Percentiles rank a stretch among this genome's conserved stretches.
Evolutionary conservation across 1,140 invertebrate species (phyloP).

Genomic region (Ericerus pela): DNA sequence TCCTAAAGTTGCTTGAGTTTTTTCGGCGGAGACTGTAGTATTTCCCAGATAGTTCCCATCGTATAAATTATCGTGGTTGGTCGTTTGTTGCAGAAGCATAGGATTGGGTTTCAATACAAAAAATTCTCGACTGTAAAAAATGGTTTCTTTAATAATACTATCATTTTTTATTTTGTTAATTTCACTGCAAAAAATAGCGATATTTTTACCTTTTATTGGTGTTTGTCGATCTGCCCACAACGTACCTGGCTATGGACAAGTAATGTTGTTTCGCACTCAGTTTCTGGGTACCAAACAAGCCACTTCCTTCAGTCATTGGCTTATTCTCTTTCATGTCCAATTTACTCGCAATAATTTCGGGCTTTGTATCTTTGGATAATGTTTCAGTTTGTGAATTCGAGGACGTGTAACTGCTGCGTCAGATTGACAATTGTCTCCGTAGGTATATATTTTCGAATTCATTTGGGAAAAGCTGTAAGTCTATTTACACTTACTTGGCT

Average conservation of each 20-base stretch:
- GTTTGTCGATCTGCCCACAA: constrained; percentile 43
- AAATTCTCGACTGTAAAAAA: background rate
- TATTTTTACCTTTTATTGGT: constrained; percentile 31
- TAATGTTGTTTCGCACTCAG: constrained; percentile 58
- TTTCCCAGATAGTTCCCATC: background rate
- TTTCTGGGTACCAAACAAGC: constrained; percentile 24
- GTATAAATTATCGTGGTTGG: background rate
- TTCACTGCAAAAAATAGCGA: background rate
- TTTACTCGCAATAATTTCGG: too few relatives aligned
- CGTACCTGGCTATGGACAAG: constrained; percentile 50
- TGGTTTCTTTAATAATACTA: background rate
- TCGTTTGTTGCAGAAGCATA: background rate
- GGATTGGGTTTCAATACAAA: background rate
- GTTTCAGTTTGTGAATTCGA: too few relatives aligned
- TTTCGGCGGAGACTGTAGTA: background rate
- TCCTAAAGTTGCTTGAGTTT: background rate
- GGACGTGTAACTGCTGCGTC: too few relatives aligned
- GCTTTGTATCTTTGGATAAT: too few relatives aligned
- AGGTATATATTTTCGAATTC: too few relatives aligned
- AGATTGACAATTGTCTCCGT: too few relatives aligned
- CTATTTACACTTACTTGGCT: background rate
- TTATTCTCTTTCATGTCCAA: background rate
- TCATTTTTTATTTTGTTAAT: background rate
- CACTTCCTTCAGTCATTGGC: background rate
- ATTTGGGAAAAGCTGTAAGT: too few relatives aligned